Conservation (phyloP, 2,113 vertebrate species). For the Hassar affinis region DNA sequence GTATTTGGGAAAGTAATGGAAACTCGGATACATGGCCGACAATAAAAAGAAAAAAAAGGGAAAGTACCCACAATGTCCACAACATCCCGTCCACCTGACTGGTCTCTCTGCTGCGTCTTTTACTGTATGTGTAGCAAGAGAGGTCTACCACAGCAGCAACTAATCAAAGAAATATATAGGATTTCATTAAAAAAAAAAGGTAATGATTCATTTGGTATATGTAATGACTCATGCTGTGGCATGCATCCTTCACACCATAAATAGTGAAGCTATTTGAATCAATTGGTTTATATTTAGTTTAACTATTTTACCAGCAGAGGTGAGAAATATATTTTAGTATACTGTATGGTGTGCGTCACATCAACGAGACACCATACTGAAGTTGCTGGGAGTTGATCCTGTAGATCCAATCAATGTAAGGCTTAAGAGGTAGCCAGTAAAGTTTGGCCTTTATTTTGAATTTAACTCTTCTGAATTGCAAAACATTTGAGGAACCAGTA, state of each 20-base stretch:
- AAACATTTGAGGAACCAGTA: background rate
- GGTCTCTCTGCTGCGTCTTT: background rate
- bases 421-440: background rate
- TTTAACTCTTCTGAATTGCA: background rate
- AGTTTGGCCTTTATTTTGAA: background rate
- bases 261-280: background rate
- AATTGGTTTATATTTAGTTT: background rate
- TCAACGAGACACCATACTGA: background rate
- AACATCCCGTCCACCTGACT: conserved; percentile 9
- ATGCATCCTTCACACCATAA: background rate
- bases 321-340: background rate
- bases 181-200: background rate
- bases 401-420: background rate
- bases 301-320: background rate
- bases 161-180: too few species aligned
- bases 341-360: background rate
- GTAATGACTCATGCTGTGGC: background rate
- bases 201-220: background rate
- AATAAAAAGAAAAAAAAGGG: background rate
- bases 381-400: background rate
- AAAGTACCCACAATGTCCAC: conserved; percentile 3
- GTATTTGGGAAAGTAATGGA: conserved; percentile 12
- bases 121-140: background rate
- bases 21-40: background rate
- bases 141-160: too few species aligned